phyloP scores from a whole-genome alignment of 92 coral and sea anemone genomes.

The Hydrozoanthus gracilis region DNA sequence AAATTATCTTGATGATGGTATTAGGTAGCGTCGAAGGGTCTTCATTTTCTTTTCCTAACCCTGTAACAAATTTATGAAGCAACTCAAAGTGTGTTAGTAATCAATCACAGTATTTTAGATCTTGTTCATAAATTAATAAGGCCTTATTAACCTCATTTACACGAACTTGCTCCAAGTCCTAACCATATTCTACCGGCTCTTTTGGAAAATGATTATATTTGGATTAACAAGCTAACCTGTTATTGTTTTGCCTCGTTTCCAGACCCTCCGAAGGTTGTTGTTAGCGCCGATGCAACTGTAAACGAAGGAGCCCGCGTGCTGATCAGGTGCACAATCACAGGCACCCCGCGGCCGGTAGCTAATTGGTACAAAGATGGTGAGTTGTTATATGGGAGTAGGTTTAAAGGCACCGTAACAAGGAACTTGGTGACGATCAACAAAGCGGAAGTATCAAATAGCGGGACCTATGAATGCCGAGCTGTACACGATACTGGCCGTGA shows the following conservation, averaged over 20 bases:
- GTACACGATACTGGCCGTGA: constrained; percentile 66
- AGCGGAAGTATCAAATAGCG: constrained; percentile 60
- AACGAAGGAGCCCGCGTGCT: constrained; percentile 65
- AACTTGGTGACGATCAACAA: constrained; percentile 56
- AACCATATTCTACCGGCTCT: neutral
- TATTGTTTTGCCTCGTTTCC: neutral
- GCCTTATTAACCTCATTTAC: no score
- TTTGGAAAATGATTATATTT: neutral
- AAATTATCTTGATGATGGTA: no score
- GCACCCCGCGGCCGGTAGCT: constrained; percentile 83
- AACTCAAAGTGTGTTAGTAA: no score
- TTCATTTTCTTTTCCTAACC: no score
- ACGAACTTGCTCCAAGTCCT: no score
- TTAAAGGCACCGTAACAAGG: constrained; percentile 40
- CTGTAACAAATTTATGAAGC: no score
- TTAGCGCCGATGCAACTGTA: constrained; percentile 44
- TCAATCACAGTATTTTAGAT: no score
- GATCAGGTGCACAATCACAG: constrained; percentile 69
- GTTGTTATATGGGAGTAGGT: constrained; percentile 28
- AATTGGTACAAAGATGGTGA: constrained; percentile 82
- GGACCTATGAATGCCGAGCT: constrained; percentile 78
- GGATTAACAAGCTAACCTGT: neutral
- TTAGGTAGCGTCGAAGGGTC: no score
- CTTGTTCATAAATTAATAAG: no score
- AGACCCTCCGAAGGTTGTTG: constrained; percentile 31